Conservation (phyloP, 2,797 vertebrate genomes). For the Sardinella longiceps region DNA sequence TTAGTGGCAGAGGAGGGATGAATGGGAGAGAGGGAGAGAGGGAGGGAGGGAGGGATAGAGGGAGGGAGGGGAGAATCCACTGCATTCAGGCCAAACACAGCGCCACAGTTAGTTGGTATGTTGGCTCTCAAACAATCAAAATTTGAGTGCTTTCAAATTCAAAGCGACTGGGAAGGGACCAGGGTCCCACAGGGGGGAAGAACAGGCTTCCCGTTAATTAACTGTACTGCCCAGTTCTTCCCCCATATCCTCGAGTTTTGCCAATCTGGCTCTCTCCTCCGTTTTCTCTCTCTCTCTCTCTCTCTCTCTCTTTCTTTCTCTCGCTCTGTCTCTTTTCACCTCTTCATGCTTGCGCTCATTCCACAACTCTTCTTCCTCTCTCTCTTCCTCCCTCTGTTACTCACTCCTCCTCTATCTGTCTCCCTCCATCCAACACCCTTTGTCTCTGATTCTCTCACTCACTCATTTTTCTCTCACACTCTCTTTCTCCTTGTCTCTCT, state of each 20-base stretch:
- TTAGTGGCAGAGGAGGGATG: constrained; percentile 39
- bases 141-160: constrained; percentile 31
- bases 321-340: not conserved
- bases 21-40: not conserved
- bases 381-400: not conserved
- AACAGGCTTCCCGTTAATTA: constrained; percentile 54
- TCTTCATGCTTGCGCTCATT: not conserved
- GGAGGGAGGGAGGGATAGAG: not conserved
- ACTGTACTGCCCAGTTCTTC: constrained; percentile 44
- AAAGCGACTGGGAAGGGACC: constrained; percentile 37
- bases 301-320: not conserved
- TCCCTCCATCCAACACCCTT: not conserved
- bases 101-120: not conserved
- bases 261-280: constrained; percentile 51
- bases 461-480: not conserved
- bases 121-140: constrained; percentile 37
- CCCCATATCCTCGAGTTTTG: constrained; percentile 34
- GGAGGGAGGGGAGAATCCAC: not conserved
- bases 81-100: not conserved
- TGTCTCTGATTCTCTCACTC: not conserved
- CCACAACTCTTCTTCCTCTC: not conserved
- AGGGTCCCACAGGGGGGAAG: constrained; percentile 14
- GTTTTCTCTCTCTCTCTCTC: not conserved
- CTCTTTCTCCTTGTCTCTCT: not conserved
- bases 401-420: not conserved